A percentile compares a stretch with the other conserved stretches of the same genome.
These are phyloP conservation scores for Falco berigora DNA, from an alignment of 2,797 vertebrate genomes.

Conservation along the genomic window DNA sequence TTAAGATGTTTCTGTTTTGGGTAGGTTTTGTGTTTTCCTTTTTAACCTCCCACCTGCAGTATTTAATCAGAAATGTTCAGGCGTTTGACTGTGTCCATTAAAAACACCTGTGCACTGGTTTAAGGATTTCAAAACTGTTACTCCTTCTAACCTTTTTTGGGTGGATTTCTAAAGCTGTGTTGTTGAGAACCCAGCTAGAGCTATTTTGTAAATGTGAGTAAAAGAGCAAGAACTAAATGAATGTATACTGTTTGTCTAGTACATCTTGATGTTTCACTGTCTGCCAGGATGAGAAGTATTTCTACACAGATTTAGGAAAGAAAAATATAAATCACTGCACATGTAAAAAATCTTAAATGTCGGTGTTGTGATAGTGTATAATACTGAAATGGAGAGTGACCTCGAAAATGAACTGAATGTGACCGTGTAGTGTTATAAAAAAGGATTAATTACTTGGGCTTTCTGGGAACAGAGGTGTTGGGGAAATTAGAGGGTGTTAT, in stretches of 20 bases:
- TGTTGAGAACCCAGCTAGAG: background rate
- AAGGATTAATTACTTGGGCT: background rate
- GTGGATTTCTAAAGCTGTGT: background rate
- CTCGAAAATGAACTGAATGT: background rate
- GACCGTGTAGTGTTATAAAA: background rate
- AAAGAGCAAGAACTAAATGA: background rate
- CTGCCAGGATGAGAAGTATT: background rate
- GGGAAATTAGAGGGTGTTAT: background rate
- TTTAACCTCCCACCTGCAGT: background rate
- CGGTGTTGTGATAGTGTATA: background rate
- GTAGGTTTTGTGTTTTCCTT: background rate
- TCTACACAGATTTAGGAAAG: background rate
- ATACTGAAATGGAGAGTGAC: background rate
- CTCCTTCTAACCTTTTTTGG: background rate
- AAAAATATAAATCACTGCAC: background rate
- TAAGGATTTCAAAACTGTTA: background rate
- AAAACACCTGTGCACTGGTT: background rate
- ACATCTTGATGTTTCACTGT: background rate
- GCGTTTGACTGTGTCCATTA: background rate
- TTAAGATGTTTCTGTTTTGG: background rate
- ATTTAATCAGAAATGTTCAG: background rate
- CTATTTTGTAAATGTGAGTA: background rate
- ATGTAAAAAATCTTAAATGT: background rate
- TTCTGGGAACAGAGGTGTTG: background rate
- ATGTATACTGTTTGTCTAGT: background rate